phyloP scores from a whole-genome alignment of 2,797 vertebrate genomes.

The Discoglossus pictus region DNA sequence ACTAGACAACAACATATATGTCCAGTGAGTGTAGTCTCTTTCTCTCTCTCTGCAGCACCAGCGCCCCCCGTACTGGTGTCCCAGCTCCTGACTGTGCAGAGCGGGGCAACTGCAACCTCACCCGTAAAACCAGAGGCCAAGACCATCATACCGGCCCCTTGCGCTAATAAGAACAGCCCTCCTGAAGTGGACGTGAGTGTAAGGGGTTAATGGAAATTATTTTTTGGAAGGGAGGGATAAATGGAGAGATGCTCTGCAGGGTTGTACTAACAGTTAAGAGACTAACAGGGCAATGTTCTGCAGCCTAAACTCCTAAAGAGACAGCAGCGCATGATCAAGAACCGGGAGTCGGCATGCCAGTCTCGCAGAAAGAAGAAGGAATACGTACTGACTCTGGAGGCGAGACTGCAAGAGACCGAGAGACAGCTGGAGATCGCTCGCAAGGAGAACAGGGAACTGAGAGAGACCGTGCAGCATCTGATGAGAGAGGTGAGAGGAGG shows the following conservation, averaged over 20 bases:
- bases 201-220: too few species aligned
- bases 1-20: too few species aligned
- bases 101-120: conserved; percentile 62
- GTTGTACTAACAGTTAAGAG: too few species aligned
- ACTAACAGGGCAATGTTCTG: neutral
- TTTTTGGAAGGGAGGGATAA: too few species aligned
- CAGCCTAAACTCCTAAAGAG: conserved; percentile 89
- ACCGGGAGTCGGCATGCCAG: conserved; percentile 89
- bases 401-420: conserved; percentile 79
- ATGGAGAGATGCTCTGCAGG: neutral
- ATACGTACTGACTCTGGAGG: conserved; percentile 87
- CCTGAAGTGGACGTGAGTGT: conserved; percentile 78
- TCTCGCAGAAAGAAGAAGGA: conserved; percentile 92
- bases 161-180: conserved; percentile 63
- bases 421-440: conserved; percentile 83
- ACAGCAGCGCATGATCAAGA: conserved; percentile 94
- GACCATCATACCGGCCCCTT: conserved; percentile 78
- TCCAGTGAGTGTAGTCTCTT: too few species aligned
- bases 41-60: conserved; percentile 47
- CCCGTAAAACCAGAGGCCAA: conserved; percentile 70
- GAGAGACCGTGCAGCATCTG: conserved; percentile 73
- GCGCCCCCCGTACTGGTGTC: conserved; percentile 71
- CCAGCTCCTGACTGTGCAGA: conserved; percentile 71
- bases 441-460: conserved; percentile 80
- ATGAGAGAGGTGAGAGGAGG: conserved; percentile 57